These are phyloP conservation scores for Calephelis perditalis DNA, from an alignment of 2,888 invertebrate genomes.

Conservation along the genomic window DNA sequence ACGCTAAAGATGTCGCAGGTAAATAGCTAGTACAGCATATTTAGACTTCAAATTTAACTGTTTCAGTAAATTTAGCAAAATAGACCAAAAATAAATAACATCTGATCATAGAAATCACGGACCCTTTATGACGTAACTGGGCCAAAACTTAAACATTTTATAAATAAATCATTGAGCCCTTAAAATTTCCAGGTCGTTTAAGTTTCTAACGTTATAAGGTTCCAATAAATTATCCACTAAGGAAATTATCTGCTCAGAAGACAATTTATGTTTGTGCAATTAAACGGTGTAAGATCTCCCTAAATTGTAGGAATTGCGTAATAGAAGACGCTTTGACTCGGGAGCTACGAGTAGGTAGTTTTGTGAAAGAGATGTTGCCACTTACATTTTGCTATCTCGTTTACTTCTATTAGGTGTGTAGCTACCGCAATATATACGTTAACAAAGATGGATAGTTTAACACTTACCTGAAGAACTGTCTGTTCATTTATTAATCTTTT, in stretches of 20 bases:
- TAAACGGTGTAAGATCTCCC: conserved; percentile 61
- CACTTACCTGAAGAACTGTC: neutral
- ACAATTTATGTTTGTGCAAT: conserved; percentile 63
- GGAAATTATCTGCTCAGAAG: conserved; percentile 60
- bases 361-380: neutral
- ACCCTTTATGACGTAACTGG: too few relatives aligned
- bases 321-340: conserved; percentile 51
- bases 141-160: too few relatives aligned
- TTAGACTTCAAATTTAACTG: too few relatives aligned
- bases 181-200: conserved; percentile 10
- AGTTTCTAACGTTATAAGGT: conserved; percentile 14
- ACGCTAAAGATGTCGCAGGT: too few relatives aligned
- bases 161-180: neutral
- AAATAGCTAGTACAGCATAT: too few relatives aligned
- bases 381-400: neutral
- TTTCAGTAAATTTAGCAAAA: too few relatives aligned
- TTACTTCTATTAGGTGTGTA: too few relatives aligned
- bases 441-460: neutral
- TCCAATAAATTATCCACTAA: conserved; percentile 25
- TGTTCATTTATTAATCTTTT: neutral
- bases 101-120: too few relatives aligned
- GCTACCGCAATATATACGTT: too few relatives aligned
- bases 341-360: conserved; percentile 24
- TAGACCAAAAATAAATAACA: too few relatives aligned
- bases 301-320: conserved; percentile 63